Base-by-base conservation (phyloP, 2,113 vertebrate species). In the Callionymus lyra region DNA sequence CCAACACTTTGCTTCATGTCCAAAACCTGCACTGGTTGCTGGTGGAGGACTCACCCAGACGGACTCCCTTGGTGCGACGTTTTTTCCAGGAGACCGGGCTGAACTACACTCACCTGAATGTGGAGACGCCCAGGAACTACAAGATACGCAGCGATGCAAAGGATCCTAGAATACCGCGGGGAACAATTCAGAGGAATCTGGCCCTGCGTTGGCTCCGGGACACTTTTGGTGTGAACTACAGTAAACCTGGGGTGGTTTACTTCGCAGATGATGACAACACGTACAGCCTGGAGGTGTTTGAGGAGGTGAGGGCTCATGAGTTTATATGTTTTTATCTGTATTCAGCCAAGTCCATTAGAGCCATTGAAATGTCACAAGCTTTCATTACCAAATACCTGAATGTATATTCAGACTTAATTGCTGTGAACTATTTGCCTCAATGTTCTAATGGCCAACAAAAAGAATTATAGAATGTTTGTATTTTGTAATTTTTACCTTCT, bases 231-330 rank as follows among this genome's bases (percentile, higher is more conserved):
- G 38, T 45, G 13, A 79, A 77, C 0, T 69, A 54, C 10, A 82
- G 81, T 1, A 86, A 87, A 59, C 59, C 72, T 3, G 91, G 89
- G 0, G 84, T 97, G 0, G 91, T 98, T 31, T 98, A 97, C 64
- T 98, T 98, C 75, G 94, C 91, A 0, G 94, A 98, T 1, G 94
- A 98, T 63, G 94, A 97, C 77, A 98, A 97, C 74, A 92, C 92
- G 1, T 98, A 98, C 70, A 95, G 92, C 74, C 76, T 92, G 78
- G 87, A 96, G 58, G 84, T 98, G 58, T 97, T 98, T 75, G 92
- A 98, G 54, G 94, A 98, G 90, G 93, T 97, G 72, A 68, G 50
- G 11, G 9, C 16, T n/a, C n/a, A n/a, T n/a, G n/a, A n/a, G n/a
- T n/a, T n/a, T n/a, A n/a, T n/a, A n/a, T n/a, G n/a, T n/a, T n/a